Base-by-base conservation (phyloP, 2,888 invertebrate species). In the Synanthedon myopaeformis region DNA sequence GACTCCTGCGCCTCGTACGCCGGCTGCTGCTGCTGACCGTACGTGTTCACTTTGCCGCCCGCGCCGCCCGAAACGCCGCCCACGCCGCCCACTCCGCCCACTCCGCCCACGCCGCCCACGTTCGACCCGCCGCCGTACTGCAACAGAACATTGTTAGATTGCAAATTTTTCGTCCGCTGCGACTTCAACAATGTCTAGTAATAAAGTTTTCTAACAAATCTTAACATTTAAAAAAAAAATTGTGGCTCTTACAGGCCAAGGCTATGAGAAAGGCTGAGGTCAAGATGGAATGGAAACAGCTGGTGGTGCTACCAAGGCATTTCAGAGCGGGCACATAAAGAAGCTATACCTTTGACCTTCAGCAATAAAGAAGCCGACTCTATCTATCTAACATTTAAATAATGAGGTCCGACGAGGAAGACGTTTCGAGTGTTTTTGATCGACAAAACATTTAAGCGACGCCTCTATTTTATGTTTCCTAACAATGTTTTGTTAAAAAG, bases 1-100 rank as follows among this genome's bases (percentile, higher is more conserved):
- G 81, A 62, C 72, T 87, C 86, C 64, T 81, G 85, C 51, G 75
- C 76, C 61, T 87, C 86, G 69, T 86, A 86, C 45, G 77, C 78
- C 55, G 82, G 81, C 58, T 77, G 82, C 57, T 76, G 73, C 52
- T 75, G 84, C 62, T 76, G 80, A 57, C 78, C 69, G 74, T 82
- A 83, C 14, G 67, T 70, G 55, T 72, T 69, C 53, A 81, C 81
- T 65, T 84, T 85, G 61, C 72, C 83, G 41, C 57, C 61, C 48
- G 60, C 59, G 85, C 53, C 84, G 61, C 62, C 86, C 63, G 64
- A 80, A 81, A 66, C 89, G 82, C 59, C 89, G 82, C 59, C 84
- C 73, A 61, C 89, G 68, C 82, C 78, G n/a, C 74, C 76, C 3
- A 77, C 77, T 0, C 76, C 79, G 8, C 74, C 74, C 2, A 71